phyloP scores from a whole-genome alignment of 1,140 invertebrate species.

The Eriocheir sinensis region DNA sequence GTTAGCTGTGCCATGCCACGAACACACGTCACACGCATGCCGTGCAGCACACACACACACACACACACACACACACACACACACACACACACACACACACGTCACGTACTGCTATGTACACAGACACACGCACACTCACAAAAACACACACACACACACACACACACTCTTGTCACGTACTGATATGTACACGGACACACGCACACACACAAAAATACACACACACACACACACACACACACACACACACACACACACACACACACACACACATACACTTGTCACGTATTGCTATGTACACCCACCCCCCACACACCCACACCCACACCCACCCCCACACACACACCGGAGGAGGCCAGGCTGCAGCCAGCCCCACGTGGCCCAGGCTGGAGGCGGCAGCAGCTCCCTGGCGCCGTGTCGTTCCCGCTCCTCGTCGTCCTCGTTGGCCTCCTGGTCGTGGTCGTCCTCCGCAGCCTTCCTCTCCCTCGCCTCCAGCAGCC shows the following conservation, averaged over 20 bases:
- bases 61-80: too few relatives aligned
- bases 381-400: slow-evolving; percentile 63
- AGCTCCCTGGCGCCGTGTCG: slow-evolving; percentile 37
- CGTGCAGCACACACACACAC: too few relatives aligned
- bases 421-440: background rate
- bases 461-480: background rate
- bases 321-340: slow-evolving; percentile 19
- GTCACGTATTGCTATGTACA: too few relatives aligned
- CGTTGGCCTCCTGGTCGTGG: background rate
- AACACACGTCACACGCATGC: too few relatives aligned
- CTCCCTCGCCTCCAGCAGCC: background rate
- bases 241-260: background rate
- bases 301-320: background rate
- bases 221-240: background rate
- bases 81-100: too few relatives aligned
- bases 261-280: background rate
- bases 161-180: background rate
- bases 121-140: too few relatives aligned
- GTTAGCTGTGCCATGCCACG: too few relatives aligned
- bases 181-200: background rate
- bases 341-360: slow-evolving; percentile 62
- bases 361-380: slow-evolving; percentile 61
- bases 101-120: too few relatives aligned
- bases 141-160: background rate
- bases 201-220: background rate